A percentile compares a stretch with the other conserved stretches of the same genome.
phyloP scores from a whole-genome alignment of 2,888 invertebrate species.

The Pachymerium ferrugineum region DNA sequence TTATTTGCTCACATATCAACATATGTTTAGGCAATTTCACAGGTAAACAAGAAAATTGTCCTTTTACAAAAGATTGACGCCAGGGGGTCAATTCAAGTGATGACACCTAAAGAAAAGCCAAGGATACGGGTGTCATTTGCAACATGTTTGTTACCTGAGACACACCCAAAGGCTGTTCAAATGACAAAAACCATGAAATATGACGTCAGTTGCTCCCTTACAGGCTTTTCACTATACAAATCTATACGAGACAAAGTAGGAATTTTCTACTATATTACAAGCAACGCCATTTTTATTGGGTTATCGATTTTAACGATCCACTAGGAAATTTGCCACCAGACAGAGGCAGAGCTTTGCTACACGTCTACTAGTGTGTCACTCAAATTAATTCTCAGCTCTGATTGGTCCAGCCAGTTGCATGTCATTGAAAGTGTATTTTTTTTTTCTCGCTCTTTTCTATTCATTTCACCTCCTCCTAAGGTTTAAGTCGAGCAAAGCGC shows the following conservation, averaged over 20 bases:
- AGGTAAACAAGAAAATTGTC: slow-evolving; percentile 13
- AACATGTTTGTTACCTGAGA: slow-evolving; percentile 22
- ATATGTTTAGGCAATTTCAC: slow-evolving; percentile 27
- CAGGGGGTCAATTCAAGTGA: background rate
- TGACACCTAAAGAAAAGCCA: slow-evolving; percentile 17
- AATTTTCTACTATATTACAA: too few relatives aligned
- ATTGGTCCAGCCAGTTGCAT: slow-evolving; percentile 18
- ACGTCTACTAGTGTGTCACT: background rate
- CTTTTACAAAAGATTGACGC: slow-evolving; percentile 3
- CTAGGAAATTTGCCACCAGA: background rate
- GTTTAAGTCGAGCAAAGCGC: too few relatives aligned
- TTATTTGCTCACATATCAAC: background rate
- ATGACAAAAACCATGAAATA: slow-evolving; percentile 3
- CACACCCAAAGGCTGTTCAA: slow-evolving; percentile 11
- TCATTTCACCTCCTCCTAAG: background rate
- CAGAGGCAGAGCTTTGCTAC: background rate
- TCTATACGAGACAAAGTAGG: background rate
- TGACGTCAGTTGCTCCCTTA: slow-evolving; percentile 24
- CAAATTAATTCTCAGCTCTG: background rate
- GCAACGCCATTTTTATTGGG: background rate
- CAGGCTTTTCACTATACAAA: background rate
- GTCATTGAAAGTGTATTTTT: slow-evolving; percentile 20
- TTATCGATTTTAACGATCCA: background rate
- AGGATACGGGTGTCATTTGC: slow-evolving; percentile 24
- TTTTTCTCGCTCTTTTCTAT: slow-evolving; percentile 9